These are phyloP conservation scores for Mongoloraphidia duomilia DNA, from an alignment of 2,888 invertebrate genomes.

Conservation along the genomic window DNA sequence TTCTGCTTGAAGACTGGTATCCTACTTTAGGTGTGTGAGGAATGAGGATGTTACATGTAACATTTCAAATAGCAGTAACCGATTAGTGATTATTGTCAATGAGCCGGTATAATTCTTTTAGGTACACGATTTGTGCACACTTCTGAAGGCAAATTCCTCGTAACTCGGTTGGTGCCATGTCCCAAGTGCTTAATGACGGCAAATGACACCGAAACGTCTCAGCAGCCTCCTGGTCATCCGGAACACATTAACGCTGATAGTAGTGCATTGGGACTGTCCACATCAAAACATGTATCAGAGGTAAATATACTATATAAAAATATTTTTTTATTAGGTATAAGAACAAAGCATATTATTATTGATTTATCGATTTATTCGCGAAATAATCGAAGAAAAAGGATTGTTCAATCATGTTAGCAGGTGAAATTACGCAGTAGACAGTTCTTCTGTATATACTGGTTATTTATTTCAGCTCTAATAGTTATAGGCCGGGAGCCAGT, in stretches of 20 bases:
- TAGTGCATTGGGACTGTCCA: neutral
- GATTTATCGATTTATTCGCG: too few species aligned
- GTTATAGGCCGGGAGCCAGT: too few species aligned
- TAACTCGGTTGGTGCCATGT: constrained; percentile 87
- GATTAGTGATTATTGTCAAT: neutral
- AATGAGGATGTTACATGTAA: neutral
- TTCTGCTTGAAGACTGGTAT: constrained; percentile 96
- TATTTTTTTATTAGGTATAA: neutral
- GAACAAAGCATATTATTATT: neutral
- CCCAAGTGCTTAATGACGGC: constrained; percentile 61
- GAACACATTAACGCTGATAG: neutral
- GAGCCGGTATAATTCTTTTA: constrained; percentile 13
- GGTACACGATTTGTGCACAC: constrained; percentile 97
- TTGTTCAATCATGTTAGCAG: too few species aligned
- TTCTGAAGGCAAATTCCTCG: constrained; percentile 86
- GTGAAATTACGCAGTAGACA: too few species aligned
- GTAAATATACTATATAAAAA: constrained; percentile 10
- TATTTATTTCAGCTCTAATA: too few species aligned
- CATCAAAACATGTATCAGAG: constrained; percentile 15
- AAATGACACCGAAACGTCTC: constrained; percentile 22
- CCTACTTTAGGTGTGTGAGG: constrained; percentile 54
- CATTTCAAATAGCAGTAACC: neutral
- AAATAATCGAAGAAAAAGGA: too few species aligned
- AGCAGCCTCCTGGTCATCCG: constrained; percentile 14
- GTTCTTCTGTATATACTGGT: too few species aligned